Base-by-base conservation (phyloP, 1,140 invertebrate species). In the Hesperophylax magnus region DNA sequence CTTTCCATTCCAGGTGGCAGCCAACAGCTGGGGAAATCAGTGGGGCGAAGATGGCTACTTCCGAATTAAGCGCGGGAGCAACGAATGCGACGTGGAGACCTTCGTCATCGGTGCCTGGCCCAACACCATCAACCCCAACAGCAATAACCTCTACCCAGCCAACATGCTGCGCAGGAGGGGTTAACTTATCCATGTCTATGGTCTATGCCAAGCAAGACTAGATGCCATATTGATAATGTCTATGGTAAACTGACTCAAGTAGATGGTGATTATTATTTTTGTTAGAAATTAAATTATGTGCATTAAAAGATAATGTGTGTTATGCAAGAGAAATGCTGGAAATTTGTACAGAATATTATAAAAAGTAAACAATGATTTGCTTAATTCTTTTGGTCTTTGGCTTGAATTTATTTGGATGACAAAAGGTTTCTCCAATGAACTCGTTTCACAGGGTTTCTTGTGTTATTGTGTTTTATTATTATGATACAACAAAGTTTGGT, bases 31-130 rank as follows among this genome's bases (percentile, higher is more conserved):
- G 97, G 97, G 97, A 4, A 83, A 86, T 0, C 88, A 92, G 53
- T 99, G 97, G 97, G 98, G 97, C 8, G 97, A 98, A 87, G 89
- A 93, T 63, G 97, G 97, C 0, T 94, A 93, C 82, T 98, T 98
- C 91, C 92, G 93, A 78, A 97, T 98, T 79, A 84, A 92, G 4
- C 92, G 93, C 74, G 97, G 97, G 77, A 89, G 86, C 22, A 96
- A 97, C 87, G 97, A 97, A 86, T 96, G 95, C 85, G 94, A 94
- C 84, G 97, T 98, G 84, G 97, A 98, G 87, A 93, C 92, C 0
- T 97, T 96, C 85, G 94, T 97, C 1, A 88, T 97, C 9, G 94
- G 92, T 17, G 92, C 93, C 9, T 95, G 95, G 93, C 93, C 94
- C 31, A 91, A 94, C 85, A 92, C 92, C 78, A 89, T 88, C 65